Conservation (phyloP, 1,140 invertebrate genomes). For the Pseudomyrmex concolor region DNA sequence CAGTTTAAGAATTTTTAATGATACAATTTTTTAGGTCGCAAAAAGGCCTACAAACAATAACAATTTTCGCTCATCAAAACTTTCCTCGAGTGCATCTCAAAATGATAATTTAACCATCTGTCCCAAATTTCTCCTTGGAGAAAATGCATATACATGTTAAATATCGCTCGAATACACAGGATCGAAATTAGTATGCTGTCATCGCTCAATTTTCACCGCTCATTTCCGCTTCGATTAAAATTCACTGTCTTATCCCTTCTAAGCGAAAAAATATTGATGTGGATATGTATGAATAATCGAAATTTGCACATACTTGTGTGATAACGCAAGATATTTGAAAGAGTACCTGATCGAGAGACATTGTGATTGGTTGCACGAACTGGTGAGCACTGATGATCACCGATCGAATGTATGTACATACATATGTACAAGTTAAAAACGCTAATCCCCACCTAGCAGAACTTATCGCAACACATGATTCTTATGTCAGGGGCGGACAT, state of each 20-base stretch:
- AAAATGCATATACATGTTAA: slow-evolving; percentile 14
- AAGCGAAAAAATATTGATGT: background rate
- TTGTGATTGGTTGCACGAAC: background rate
- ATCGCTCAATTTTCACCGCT: background rate
- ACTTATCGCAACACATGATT: background rate
- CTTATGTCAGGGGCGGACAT: background rate
- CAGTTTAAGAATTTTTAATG: background rate
- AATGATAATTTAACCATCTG: slow-evolving; percentile 1
- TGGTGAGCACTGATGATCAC: slow-evolving; percentile 16
- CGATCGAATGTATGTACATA: slow-evolving; percentile 16
- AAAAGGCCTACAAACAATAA: background rate
- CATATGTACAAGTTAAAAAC: slow-evolving; percentile 49
- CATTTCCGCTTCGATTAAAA: slow-evolving; percentile 17
- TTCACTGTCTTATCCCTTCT: background rate
- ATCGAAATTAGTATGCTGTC: slow-evolving; percentile 38
- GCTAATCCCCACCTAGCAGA: slow-evolving; percentile 27
- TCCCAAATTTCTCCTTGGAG: slow-evolving; percentile 31
- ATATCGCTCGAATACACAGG: background rate
- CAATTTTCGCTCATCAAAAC: background rate
- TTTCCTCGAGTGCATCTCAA: background rate
- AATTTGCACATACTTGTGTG: too few species aligned
- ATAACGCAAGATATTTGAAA: background rate
- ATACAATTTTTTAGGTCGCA: background rate
- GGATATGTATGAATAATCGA: background rate
- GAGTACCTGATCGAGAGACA: slow-evolving; percentile 62